A percentile compares a stretch with the other conserved stretches of the same genome.
Evolutionary conservation across 2,113 vertebrate species (phyloP).

Genomic region (Melanerpes aurifrons): DNA sequence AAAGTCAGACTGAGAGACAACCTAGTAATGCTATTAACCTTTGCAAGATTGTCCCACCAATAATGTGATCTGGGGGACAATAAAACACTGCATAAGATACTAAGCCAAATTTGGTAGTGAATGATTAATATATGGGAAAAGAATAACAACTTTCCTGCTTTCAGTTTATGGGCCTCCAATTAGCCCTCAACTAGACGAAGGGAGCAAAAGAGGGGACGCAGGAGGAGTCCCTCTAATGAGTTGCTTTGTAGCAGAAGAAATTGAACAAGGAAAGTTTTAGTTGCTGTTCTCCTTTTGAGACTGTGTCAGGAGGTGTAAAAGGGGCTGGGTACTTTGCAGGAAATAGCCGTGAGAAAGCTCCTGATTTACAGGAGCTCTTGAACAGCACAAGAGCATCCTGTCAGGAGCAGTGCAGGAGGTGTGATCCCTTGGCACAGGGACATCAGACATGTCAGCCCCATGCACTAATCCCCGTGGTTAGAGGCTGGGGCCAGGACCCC

Average conservation of each 20-base stretch:
- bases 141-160: background rate
- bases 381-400: background rate
- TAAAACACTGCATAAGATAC: constrained; percentile 18
- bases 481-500: background rate
- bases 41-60: background rate
- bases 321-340: background rate
- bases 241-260: background rate
- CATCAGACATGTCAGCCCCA: background rate
- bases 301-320: background rate
- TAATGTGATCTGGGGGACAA: background rate
- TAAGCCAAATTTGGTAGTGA: background rate
- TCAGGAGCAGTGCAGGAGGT: background rate
- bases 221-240: background rate
- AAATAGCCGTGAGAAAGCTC: background rate
- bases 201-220: background rate
- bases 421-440: background rate
- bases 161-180: constrained; percentile 1
- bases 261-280: background rate
- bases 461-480: fast-evolving
- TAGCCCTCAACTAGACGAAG: background rate
- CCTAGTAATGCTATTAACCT: constrained; percentile 6
- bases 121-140: background rate
- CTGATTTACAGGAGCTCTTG: background rate
- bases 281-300: background rate
- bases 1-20: background rate